Evolutionary conservation across 2,888 invertebrate genomes (phyloP).

Genomic region (Parnassius apollo): DNA sequence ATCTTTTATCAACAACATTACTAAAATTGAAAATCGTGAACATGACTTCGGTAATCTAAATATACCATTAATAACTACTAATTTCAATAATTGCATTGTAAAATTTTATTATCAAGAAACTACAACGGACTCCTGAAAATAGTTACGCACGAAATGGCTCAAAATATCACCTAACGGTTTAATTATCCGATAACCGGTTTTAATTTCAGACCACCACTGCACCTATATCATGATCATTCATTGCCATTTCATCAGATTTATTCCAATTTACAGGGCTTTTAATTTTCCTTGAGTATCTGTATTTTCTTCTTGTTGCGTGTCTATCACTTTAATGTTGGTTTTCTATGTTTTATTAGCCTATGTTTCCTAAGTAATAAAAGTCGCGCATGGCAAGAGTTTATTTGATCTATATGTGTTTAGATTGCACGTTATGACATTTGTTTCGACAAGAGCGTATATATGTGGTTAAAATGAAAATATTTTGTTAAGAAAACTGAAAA

Average conservation of each 20-base stretch:
- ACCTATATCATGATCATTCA: constrained; percentile 62
- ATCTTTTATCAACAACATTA: no score
- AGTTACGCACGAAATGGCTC: constrained; percentile 73
- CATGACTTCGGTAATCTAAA: no score
- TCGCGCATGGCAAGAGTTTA: constrained; percentile 75
- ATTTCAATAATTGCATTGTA: no score
- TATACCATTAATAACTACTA: no score
- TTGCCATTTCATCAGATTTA: constrained; percentile 55
- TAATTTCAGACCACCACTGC: constrained; percentile 44
- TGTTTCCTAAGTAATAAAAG: constrained; percentile 44
- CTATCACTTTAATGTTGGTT: constrained; percentile 55
- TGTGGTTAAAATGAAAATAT: constrained; percentile 47
- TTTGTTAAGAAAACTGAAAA: neutral
- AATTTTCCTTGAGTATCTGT: constrained; percentile 52
- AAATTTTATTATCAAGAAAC: no score
- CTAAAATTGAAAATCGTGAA: no score
- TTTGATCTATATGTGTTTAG: constrained; percentile 74
- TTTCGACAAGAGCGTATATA: constrained; percentile 60
- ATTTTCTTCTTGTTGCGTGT: constrained; percentile 30
- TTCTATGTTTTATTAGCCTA: constrained; percentile 58
- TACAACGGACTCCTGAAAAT: neutral
- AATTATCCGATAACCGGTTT: constrained; percentile 49
- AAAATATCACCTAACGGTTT: constrained; percentile 47
- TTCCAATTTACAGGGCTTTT: constrained; percentile 53
- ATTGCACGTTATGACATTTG: constrained; percentile 73